Evolutionary conservation across 2,797 vertebrate species (phyloP), one percentile per base, ranked within the genome.

Genomic region (Arnoldichthys spilopterus): DNA sequence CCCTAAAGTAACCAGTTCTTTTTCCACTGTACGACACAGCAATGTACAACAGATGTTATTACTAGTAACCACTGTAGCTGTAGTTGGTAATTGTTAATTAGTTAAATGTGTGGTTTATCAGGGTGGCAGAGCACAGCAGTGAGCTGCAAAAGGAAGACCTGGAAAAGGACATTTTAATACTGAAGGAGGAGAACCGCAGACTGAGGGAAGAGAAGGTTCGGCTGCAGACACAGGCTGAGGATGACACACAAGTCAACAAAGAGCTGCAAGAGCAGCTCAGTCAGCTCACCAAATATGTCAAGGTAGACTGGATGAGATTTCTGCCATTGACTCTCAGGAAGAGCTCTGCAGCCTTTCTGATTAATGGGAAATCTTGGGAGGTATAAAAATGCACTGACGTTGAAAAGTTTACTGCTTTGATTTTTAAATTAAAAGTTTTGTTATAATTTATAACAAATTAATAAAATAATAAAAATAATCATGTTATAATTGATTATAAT

Each of bases 61-160:
- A n/a, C n/a, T n/a, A n/a, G n/a, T n/a, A n/a, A n/a, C n/a, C n/a
- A n/a, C n/a, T n/a, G n/a, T n/a, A n/a, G n/a, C n/a, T 20, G 30
- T 63, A 11, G 3, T 24, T 37, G 26, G 18, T 7, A 16, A 66
- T n/a, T n/a, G n/a, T n/a, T 51, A 51, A 3, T 72, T 24, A 64
- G 26, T 9, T 6, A 40, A 13, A 16, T 28, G n/a, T 83, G 43
- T 74, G 67, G 15, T 20, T 72, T 16, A 47, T 37, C 84, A 99
- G 97, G 81, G 92, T 95, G 64, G 95, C 96, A 49, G 97, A 98
- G 91, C 97, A 97, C 88, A 95, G 92, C 81, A 91, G 91, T 79
- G 95, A 96, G 70, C 93, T 95, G 80, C 95, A 96, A 90, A 95
- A 90, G 24, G 92, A 93, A 70, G 94, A 96, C 78, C 94, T 94